phyloP scores from a whole-genome alignment of 1,140 invertebrate species.

The Cotesia vestalis region DNA sequence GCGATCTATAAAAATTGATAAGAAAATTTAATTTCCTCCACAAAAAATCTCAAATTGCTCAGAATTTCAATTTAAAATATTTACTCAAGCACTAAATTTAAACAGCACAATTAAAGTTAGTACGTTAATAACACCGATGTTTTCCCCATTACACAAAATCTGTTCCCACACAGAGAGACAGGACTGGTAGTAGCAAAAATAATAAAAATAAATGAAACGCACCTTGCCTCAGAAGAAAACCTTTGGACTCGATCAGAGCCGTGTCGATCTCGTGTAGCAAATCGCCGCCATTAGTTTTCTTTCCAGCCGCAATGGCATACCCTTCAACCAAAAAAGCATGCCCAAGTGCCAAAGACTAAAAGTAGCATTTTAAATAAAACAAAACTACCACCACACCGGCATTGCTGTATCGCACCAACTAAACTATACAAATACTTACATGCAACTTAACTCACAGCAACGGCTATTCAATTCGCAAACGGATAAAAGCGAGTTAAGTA shows the following conservation, averaged over 20 bases:
- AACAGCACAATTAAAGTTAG: too few relatives aligned
- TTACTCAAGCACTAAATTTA: too few relatives aligned
- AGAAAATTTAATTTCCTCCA: too few relatives aligned
- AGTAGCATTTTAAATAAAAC: slow-evolving; percentile 24
- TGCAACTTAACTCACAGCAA: neutral
- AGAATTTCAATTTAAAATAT: too few relatives aligned
- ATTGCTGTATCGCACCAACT: neutral
- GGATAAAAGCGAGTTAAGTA: too few relatives aligned
- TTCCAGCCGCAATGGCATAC: slow-evolving; percentile 45
- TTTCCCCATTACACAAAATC: neutral
- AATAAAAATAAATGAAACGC: slow-evolving; percentile 44
- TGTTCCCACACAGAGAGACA: neutral
- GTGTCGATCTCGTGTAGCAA: slow-evolving; percentile 74
- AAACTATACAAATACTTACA: too few relatives aligned
- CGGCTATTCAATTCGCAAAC: neutral
- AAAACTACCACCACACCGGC: slow-evolving; percentile 7
- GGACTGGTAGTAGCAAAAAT: neutral
- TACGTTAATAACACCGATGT: neutral
- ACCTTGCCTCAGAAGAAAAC: slow-evolving; percentile 71
- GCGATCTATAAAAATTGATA: too few relatives aligned
- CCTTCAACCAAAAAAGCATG: slow-evolving; percentile 56
- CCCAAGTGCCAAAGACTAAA: slow-evolving; percentile 42
- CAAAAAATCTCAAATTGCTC: too few relatives aligned
- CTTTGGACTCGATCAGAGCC: slow-evolving; percentile 69
- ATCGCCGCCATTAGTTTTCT: slow-evolving; percentile 59